Percentiles rank a stretch among this genome's conserved stretches.
phyloP scores from a whole-genome alignment of 2,888 invertebrate species.

The Cheilosia soror region DNA sequence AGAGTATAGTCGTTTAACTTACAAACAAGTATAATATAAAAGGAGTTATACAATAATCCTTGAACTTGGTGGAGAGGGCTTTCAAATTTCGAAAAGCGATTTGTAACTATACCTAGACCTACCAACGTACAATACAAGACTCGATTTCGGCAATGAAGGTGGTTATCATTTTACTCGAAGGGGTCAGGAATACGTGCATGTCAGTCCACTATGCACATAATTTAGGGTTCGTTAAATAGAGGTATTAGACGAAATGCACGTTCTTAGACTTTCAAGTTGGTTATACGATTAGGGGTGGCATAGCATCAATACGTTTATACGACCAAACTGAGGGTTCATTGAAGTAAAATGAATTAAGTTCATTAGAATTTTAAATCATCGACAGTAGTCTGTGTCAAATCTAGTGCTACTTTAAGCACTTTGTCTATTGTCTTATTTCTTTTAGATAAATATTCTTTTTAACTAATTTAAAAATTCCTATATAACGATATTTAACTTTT shows the following conservation, averaged over 20 bases:
- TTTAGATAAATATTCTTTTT: too few relatives aligned
- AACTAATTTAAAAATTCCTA: too few relatives aligned
- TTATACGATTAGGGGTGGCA: not conserved
- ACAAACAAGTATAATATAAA: too few relatives aligned
- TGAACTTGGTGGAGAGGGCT: not conserved
- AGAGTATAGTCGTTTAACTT: too few relatives aligned
- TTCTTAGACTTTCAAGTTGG: not conserved
- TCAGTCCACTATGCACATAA: constrained; percentile 1
- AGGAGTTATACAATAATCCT: not conserved
- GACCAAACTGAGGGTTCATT: not conserved
- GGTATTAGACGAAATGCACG: constrained; percentile 52
- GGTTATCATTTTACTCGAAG: constrained; percentile 12
- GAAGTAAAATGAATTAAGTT: too few relatives aligned
- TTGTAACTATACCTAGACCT: not conserved
- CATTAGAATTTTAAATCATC: too few relatives aligned
- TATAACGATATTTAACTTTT: too few relatives aligned
- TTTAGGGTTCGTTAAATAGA: constrained; percentile 41
- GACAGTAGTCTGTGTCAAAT: too few relatives aligned
- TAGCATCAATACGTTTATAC: not conserved
- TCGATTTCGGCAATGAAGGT: not conserved
- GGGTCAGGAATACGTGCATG: constrained; percentile 42
- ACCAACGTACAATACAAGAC: not conserved
- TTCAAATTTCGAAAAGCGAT: not conserved
- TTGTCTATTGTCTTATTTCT: too few relatives aligned
- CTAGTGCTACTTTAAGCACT: too few relatives aligned